These are phyloP conservation scores for Osmerus eperlanus DNA, from an alignment of 2,113 vertebrate species.

Conservation along the genomic window DNA sequence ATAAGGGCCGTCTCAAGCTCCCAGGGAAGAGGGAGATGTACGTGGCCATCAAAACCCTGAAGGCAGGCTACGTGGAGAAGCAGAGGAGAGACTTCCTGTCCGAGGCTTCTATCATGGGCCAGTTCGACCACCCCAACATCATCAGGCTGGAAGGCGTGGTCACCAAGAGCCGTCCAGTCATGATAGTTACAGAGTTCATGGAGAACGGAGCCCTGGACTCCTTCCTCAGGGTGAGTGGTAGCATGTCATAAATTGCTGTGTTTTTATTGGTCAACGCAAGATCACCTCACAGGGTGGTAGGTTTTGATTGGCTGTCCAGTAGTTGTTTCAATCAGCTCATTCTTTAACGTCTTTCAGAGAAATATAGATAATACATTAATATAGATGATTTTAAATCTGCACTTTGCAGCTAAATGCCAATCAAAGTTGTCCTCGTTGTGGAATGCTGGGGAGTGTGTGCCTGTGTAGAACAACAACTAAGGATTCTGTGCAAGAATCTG, in stretches of 20 bases:
- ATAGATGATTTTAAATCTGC: not conserved
- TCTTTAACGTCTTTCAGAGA: too few species aligned
- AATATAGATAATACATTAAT: not conserved
- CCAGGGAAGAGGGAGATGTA: slow-evolving; percentile 95
- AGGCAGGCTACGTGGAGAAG: slow-evolving; percentile 94
- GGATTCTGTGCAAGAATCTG: too few species aligned
- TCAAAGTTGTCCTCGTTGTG: too few species aligned
- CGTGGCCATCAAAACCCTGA: slow-evolving; percentile 96
- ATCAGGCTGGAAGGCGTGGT: slow-evolving; percentile 96
- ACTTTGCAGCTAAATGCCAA: too few species aligned
- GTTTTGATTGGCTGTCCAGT: not conserved
- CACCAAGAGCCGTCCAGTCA: slow-evolving; percentile 96
- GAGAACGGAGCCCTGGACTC: slow-evolving; percentile 97
- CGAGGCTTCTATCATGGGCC: slow-evolving; percentile 98
- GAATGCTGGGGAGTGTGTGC: not conserved
- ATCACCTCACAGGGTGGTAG: not conserved
- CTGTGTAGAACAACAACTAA: not conserved
- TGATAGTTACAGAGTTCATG: slow-evolving; percentile 99
- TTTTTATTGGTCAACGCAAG: not conserved
- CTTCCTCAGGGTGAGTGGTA: slow-evolving; percentile 86
- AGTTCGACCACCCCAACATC: slow-evolving; percentile 98
- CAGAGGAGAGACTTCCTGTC: slow-evolving; percentile 96
- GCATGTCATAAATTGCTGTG: not conserved
- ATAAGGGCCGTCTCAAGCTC: slow-evolving; percentile 94
- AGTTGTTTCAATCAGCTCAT: too few species aligned